Evolutionary conservation across 2,113 vertebrate species (phyloP), one percentile per base, ranked within the genome.

Genomic region (Brevimyrus niger): DNA sequence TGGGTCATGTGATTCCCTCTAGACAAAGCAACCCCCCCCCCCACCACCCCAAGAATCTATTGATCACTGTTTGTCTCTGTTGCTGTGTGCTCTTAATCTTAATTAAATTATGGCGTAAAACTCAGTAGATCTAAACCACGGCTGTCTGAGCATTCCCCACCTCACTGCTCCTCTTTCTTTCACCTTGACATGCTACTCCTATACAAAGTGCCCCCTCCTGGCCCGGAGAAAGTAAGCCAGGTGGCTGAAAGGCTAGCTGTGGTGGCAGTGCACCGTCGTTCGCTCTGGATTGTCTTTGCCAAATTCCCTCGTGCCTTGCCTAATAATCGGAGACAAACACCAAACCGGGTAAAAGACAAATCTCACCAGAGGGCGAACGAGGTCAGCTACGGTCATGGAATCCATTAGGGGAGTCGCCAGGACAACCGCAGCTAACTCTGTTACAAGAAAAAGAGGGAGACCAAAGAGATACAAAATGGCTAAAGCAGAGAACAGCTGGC

Each of bases 41-140:
- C n/a, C 0, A 1, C 27, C n/a, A 11, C 13, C 27, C 35, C 11
- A 35, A 80, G 92, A 90, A 58, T 87, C 42, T 55, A 89, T 86
- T 89, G 90, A 92, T 93, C 91, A 89, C 5, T 35, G 90, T 91
- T 90, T 89, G 91, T 93, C 87, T 89, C 86, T 3, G 46, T 31
- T 51, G 8, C 83, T 85, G 55, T 86, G 51, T 47, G 80, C 87
- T 89, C 91, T 93, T 92, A 90, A 93, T 91, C 90, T 88, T 89
- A 89, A 90, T 91, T 89, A 87, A 85, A 73, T 88, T 85, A 90
- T 88, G 46, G 88, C 87, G 90, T 48, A 55, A 47, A 88, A 89
- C 50, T 80, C 73, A 76, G 73, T 76, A 42, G 11, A 76, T 58
- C 55, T 50, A 87, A 92, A 65, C 4, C 80, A 21, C 31, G 48